These are phyloP conservation scores for Enteromius argenteus DNA, from an alignment of 2,797 vertebrate species.

Conservation along the genomic window DNA sequence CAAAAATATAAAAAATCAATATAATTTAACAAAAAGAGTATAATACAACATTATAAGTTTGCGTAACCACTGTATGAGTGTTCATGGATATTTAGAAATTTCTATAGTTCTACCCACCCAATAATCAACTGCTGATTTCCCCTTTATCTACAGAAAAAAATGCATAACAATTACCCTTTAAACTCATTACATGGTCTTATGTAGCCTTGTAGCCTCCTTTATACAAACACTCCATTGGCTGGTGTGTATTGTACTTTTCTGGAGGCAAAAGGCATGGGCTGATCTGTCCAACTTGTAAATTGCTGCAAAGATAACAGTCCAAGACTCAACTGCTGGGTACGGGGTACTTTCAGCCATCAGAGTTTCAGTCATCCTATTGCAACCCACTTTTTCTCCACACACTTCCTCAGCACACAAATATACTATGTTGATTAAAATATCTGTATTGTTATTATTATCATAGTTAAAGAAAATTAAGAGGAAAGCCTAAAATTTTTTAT, in stretches of 20 bases:
- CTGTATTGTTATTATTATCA: neutral
- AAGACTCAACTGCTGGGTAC: neutral
- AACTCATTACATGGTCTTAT: conserved; percentile 3
- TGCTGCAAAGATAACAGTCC: conserved; percentile 41
- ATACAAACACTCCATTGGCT: conserved; percentile 5
- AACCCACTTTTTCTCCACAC: neutral
- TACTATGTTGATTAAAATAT: neutral
- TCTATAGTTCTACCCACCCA: neutral
- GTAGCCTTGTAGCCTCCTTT: neutral
- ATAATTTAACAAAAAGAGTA: neutral
- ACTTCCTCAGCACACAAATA: neutral
- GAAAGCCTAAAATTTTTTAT: neutral
- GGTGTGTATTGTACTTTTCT: neutral
- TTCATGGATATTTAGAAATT: conserved; percentile 12
- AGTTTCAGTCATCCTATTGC: neutral
- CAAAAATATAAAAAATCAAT: neutral
- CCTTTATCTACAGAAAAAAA: neutral
- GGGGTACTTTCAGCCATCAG: neutral
- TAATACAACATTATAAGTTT: neutral
- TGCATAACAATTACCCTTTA: neutral
- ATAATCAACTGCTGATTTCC: neutral
- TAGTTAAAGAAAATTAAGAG: neutral
- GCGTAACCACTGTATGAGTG: neutral
- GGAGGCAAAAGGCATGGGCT: neutral
- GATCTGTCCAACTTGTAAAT: neutral